Evolutionary conservation across 1,140 invertebrate genomes (phyloP), one percentile per base, ranked within the genome.

Genomic region (Gonatopus flavifemur): DNA sequence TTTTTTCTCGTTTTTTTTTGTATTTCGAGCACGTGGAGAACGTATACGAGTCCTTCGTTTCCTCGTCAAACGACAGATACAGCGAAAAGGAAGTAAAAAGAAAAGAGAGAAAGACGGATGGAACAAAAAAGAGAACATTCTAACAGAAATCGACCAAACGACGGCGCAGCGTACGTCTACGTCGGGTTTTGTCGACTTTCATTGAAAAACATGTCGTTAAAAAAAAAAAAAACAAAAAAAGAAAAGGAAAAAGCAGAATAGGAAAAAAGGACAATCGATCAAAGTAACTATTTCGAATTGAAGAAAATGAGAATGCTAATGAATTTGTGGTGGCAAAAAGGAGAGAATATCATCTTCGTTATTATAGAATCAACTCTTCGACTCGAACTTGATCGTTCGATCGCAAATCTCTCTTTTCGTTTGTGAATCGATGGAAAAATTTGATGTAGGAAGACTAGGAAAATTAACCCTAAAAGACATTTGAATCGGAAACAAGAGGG

Each of bases 121-220:
- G 15, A 32, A 52, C 15, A 21, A 24, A 39, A n/a, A 25, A 19
- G 35, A 38, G 6, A 47, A 47, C 37, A 40, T 22, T 35, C 12
- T 24, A 40, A 39, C 32, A 37, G 31, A 28, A 24, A 19, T 20
- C 16, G 41, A 31, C 31, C 41, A 43, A 25, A n/a, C 45, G 22
- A 32, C 44, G 53, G 40, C 43, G 53, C 67, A 72, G 69, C 72
- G 72, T 76, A 76, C 74, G 74, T 66, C 72, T 73, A 62, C 49
- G 55, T 52, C 42, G 47, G 37, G 49, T 52, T 49, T 18, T n/a
- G n/a, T 8, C 42, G 41, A 49, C 36, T 25, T 8, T 45, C 32
- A 35, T 40, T n/a, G n/a, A n/a, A n/a, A n/a, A n/a, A n/a, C n/a
- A n/a, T n/a, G n/a, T n/a, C n/a, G n/a, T n/a, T n/a, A n/a, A n/a